Evolutionary conservation across 2,888 invertebrate species (phyloP).

Genomic region (Theretra japonica): DNA sequence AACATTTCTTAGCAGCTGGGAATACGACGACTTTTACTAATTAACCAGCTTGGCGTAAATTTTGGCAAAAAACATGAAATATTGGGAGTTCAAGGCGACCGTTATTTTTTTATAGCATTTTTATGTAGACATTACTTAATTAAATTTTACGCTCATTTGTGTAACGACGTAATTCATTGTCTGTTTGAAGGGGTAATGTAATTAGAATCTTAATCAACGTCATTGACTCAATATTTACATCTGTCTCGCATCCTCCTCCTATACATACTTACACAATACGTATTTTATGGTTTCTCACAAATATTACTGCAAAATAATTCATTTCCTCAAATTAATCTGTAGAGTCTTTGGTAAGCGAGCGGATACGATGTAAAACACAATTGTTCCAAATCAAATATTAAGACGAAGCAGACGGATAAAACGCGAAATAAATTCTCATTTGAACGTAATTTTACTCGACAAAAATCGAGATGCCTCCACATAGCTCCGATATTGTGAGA

Average conservation of each 20-base stretch:
- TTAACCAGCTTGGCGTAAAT: slow-evolving; percentile 63
- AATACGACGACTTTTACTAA: slow-evolving; percentile 64
- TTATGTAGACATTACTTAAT: not conserved
- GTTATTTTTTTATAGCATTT: not conserved
- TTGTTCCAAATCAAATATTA: slow-evolving; percentile 27
- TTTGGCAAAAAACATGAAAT: slow-evolving; percentile 46
- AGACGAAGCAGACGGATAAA: slow-evolving; percentile 2
- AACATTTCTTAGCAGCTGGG: slow-evolving; percentile 69
- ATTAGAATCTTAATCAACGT: too few relatives aligned
- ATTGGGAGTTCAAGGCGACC: slow-evolving; percentile 30
- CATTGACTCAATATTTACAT: too few relatives aligned
- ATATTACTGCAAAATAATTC: not conserved
- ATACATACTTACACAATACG: not conserved
- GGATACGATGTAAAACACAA: slow-evolving; percentile 15
- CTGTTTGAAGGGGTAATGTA: not conserved
- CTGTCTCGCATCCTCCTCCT: not conserved
- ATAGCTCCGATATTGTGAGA: slow-evolving; percentile 41
- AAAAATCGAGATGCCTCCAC: slow-evolving; percentile 19
- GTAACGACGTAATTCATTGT: not conserved
- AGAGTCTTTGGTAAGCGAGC: slow-evolving; percentile 11
- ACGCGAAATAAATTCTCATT: slow-evolving; percentile 22
- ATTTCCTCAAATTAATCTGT: not conserved
- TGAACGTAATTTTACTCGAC: slow-evolving; percentile 18
- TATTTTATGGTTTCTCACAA: not conserved
- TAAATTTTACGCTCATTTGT: not conserved